A percentile compares a stretch with the other conserved stretches of the same genome.
Conservation (phyloP, 2,888 invertebrate species). For the Dolomedes plantarius region DNA sequence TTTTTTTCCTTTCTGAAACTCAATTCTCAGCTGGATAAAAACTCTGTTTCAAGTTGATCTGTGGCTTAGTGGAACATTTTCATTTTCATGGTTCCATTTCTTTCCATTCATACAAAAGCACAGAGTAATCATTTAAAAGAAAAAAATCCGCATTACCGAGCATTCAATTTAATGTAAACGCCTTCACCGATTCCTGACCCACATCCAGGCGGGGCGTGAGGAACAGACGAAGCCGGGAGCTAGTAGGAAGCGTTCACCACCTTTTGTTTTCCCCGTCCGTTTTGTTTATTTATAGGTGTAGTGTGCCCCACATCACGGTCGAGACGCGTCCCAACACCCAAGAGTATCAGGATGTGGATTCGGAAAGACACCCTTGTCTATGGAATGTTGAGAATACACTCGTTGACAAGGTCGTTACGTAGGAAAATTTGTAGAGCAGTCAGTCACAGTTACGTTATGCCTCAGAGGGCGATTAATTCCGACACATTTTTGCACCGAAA, state of each 20-base stretch:
- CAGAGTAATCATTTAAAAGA: background rate
- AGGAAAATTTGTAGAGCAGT: too few species aligned
- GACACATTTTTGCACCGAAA: too few species aligned
- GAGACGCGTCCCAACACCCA: background rate
- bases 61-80: too few species aligned
- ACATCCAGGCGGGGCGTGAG: background rate
- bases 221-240: background rate
- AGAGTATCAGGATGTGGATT: background rate
- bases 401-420: background rate
- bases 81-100: background rate
- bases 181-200: background rate
- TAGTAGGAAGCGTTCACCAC: background rate
- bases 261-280: background rate
- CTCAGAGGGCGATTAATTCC: too few species aligned
- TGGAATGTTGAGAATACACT: background rate
- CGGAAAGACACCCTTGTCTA: background rate
- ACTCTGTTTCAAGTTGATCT: too few species aligned
- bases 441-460: too few species aligned
- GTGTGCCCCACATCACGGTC: background rate
- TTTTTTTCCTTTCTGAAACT: too few species aligned
- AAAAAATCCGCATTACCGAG: background rate
- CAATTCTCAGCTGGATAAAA: too few species aligned
- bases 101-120: background rate
- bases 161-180: too few species aligned
- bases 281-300: constrained; percentile 16